phyloP scores from a whole-genome alignment of 2,797 vertebrate species.

The Neosilurus hyrtlii region DNA sequence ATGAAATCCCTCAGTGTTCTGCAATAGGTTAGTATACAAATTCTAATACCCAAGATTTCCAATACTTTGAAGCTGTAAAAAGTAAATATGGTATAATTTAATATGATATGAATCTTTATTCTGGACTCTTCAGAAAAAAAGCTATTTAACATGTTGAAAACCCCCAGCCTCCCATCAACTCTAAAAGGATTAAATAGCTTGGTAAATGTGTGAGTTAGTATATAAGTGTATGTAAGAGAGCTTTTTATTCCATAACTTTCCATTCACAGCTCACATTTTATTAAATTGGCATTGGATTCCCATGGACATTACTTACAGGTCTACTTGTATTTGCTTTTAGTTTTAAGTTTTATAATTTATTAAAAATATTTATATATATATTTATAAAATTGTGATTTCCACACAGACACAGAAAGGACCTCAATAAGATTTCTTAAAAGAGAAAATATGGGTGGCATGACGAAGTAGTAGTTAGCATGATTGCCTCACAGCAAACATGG shows the following conservation, averaged over 20 bases:
- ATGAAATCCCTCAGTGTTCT: neutral
- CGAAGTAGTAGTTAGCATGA: too few species aligned
- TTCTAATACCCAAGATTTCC: neutral
- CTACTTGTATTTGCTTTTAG: neutral
- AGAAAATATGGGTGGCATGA: too few species aligned
- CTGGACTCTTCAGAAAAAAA: too few species aligned
- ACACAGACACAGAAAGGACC: too few species aligned
- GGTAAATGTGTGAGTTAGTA: neutral
- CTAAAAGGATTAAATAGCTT: too few species aligned
- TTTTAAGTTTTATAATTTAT: too few species aligned
- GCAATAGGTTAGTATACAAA: neutral
- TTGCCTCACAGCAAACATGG: too few species aligned
- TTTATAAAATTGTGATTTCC: neutral
- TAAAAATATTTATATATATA: too few species aligned
- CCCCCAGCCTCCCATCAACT: too few species aligned
- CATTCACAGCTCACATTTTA: neutral
- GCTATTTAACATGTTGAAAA: too few species aligned
- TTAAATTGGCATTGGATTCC: neutral
- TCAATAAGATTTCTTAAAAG: neutral
- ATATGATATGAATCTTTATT: too few species aligned
- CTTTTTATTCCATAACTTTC: neutral
- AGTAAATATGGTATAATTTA: too few species aligned
- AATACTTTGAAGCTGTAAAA: neutral
- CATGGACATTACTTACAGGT: neutral
- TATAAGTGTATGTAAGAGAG: neutral